A percentile compares a stretch with the other conserved stretches of the same genome.
Conservation (phyloP, 2,888 invertebrate species). For the Eupsilia transversa region DNA sequence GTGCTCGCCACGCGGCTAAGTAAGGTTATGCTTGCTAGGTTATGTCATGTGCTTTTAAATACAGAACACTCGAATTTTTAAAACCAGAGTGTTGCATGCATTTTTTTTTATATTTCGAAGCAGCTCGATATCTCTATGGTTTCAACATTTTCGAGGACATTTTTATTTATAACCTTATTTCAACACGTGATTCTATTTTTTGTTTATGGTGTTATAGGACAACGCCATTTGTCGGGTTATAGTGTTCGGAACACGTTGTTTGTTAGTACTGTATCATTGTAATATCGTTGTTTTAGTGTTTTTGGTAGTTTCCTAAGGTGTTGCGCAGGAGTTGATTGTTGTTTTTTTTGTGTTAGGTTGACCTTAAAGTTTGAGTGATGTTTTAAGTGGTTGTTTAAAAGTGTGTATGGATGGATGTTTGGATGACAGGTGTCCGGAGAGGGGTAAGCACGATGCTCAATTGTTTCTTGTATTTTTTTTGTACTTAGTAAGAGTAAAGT, state of each 20-base stretch:
- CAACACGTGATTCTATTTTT: slow-evolving; percentile 49
- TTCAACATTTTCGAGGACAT: slow-evolving; percentile 13
- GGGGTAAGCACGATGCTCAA: slow-evolving; percentile 46
- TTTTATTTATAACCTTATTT: slow-evolving; percentile 50
- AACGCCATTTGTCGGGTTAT: slow-evolving; percentile 42
- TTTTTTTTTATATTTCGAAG: slow-evolving; percentile 11
- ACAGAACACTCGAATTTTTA: slow-evolving; percentile 10
- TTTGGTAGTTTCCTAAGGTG: background rate
- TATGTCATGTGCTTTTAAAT: slow-evolving; percentile 70
- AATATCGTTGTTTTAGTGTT: slow-evolving; percentile 14
- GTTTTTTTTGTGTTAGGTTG: slow-evolving; percentile 2
- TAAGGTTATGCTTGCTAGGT: slow-evolving; percentile 76
- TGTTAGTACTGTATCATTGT: background rate
- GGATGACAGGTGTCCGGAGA: slow-evolving; percentile 36
- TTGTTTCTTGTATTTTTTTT: background rate
- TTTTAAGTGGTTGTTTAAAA: slow-evolving; percentile 40
- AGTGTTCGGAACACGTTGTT: slow-evolving; percentile 45
- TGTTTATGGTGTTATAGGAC: slow-evolving; percentile 44
- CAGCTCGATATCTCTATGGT: slow-evolving; percentile 34
- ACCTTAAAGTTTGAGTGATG: slow-evolving; percentile 33
- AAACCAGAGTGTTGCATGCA: slow-evolving; percentile 19
- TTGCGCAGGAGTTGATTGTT: slow-evolving; percentile 19
- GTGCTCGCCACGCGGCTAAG: slow-evolving; percentile 78
- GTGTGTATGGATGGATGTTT: slow-evolving; percentile 57
- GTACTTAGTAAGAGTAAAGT: background rate